phyloP scores from a whole-genome alignment of 2,888 invertebrate genomes.

The Uloborus plumipes region DNA sequence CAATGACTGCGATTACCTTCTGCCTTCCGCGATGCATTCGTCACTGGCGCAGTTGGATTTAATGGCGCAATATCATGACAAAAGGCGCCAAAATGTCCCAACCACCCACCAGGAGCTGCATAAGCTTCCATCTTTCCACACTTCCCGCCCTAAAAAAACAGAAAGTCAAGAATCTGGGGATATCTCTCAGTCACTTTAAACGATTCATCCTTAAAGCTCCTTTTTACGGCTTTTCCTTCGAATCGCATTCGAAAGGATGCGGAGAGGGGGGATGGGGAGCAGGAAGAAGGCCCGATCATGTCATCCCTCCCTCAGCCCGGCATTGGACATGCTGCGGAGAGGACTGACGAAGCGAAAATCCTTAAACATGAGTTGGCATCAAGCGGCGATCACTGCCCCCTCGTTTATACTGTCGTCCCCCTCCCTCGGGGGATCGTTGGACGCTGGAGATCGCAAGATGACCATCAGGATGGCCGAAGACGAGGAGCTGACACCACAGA shows the following conservation, averaged over 20 bases:
- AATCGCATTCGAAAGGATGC: slow-evolving; percentile 40
- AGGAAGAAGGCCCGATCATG: not conserved
- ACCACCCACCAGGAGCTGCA: too few species aligned
- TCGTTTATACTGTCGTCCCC: slow-evolving; percentile 1
- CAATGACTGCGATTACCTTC: too few species aligned
- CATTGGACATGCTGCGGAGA: slow-evolving; percentile 3
- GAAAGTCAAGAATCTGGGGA: slow-evolving; percentile 33
- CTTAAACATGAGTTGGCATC: slow-evolving; percentile 64
- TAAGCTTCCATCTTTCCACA: too few species aligned
- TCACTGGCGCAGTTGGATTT: too few species aligned
- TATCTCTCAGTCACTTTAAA: slow-evolving; percentile 40
- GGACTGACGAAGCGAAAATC: slow-evolving; percentile 53
- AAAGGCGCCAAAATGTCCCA: too few species aligned
- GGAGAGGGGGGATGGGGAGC: not conserved
- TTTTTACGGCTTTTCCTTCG: slow-evolving; percentile 36
- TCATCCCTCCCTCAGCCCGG: too few species aligned
- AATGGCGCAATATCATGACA: too few species aligned
- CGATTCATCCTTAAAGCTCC: slow-evolving; percentile 48
- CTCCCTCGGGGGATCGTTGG: slow-evolving; percentile 2
- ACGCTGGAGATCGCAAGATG: slow-evolving; percentile 44
- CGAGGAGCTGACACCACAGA: not conserved
- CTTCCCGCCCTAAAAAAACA: too few species aligned
- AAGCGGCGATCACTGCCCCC: slow-evolving; percentile 53
- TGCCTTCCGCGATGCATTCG: too few species aligned
- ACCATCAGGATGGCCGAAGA: slow-evolving; percentile 47